These are phyloP conservation scores for Crenuchus spilurus DNA, from an alignment of 2,797 vertebrate species.

Conservation along the genomic window DNA sequence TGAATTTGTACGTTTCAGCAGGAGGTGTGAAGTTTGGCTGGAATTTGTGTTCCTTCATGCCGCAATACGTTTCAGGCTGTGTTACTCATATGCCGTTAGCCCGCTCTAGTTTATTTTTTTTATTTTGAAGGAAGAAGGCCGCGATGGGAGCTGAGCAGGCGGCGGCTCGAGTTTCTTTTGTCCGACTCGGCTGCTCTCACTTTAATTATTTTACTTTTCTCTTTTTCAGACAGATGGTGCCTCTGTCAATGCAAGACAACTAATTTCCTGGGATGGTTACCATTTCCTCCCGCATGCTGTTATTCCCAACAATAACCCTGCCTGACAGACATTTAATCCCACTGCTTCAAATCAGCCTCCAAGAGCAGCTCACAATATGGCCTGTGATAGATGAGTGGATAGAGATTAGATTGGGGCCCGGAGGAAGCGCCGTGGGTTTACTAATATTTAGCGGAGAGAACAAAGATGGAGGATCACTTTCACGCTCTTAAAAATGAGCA, in stretches of 20 bases:
- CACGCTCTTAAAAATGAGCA: too few species aligned
- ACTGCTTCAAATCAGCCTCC: conserved; percentile 4
- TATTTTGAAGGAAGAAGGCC: not conserved
- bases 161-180: conserved; percentile 6
- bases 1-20: conserved; percentile 5
- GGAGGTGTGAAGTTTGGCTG: conserved; percentile 14
- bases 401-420: not conserved
- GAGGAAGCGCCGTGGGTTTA: not conserved
- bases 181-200: conserved; percentile 20
- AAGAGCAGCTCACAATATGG: conserved; percentile 13
- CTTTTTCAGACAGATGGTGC: conserved; percentile 51
- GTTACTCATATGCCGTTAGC: not conserved
- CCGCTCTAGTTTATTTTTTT: not conserved
- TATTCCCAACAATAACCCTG: conserved; percentile 37
- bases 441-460: not conserved
- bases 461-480: not conserved
- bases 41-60: conserved; percentile 9
- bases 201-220: conserved; percentile 48
- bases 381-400: conserved; percentile 5
- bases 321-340: conserved; percentile 40
- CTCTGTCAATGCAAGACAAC: conserved; percentile 36
- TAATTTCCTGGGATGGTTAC: conserved; percentile 30
- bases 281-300: conserved; percentile 30
- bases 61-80: conserved; percentile 19
- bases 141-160: not conserved